phyloP scores from a whole-genome alignment of 1,140 invertebrate genomes.

The Linepithema humile region DNA sequence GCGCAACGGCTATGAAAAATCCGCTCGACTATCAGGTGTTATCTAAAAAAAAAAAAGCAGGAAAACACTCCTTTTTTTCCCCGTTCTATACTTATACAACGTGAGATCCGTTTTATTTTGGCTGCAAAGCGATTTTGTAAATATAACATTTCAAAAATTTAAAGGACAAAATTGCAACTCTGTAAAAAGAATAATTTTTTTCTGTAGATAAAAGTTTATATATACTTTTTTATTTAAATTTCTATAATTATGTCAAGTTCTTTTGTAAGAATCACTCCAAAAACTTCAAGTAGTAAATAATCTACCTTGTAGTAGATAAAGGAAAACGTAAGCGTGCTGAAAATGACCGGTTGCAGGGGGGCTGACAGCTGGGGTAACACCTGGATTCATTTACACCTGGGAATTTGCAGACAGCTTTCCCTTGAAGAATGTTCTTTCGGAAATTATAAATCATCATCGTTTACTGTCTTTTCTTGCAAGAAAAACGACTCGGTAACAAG shows the following conservation, averaged over 20 bases:
- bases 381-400: background rate
- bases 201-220: too few relatives aligned
- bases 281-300: too few relatives aligned
- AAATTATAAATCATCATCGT: background rate
- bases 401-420: background rate
- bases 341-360: conserved; percentile 18
- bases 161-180: too few relatives aligned
- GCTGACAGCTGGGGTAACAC: conserved; percentile 13
- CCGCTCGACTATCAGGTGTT: background rate
- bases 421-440: background rate
- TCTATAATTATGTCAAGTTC: background rate
- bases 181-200: too few relatives aligned
- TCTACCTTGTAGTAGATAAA: background rate
- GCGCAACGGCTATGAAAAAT: background rate
- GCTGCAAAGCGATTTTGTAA: conserved; percentile 10
- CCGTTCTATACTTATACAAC: background rate
- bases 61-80: background rate
- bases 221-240: too few relatives aligned
- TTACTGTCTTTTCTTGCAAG: background rate
- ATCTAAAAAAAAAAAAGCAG: background rate
- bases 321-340: background rate
- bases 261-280: background rate
- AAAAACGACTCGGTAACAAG: too few relatives aligned
- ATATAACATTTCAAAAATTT: too few relatives aligned
- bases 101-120: conserved; percentile 3